Conservation (phyloP, 1,140 invertebrate genomes). For the Drosophila malerkotliana region DNA sequence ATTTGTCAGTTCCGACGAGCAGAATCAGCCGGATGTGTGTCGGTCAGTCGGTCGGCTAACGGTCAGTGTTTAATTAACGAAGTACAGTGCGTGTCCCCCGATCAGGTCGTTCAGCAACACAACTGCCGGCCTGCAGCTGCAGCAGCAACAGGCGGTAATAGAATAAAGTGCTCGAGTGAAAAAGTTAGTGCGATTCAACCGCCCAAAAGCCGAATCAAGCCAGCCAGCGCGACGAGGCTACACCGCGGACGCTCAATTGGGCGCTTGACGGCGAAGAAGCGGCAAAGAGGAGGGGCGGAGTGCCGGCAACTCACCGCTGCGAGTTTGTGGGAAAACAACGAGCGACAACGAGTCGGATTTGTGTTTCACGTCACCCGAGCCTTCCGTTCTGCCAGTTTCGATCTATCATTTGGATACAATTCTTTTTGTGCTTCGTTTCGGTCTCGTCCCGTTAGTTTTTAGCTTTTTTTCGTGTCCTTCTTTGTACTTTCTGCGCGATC, state of each 20-base stretch:
- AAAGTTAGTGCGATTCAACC: neutral
- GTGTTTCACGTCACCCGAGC: conserved; percentile 20
- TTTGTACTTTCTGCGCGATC: conserved; percentile 23
- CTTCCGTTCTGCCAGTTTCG: neutral
- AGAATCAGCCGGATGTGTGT: neutral
- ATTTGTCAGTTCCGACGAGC: neutral
- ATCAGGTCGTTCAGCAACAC: neutral
- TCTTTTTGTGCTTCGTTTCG: conserved; percentile 20
- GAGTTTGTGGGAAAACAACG: no score
- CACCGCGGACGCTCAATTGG: neutral
- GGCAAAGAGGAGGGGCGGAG: neutral
- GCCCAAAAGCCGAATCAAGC: neutral
- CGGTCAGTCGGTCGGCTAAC: neutral
- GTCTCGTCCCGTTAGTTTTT: conserved; percentile 31
- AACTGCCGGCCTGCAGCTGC: neutral
- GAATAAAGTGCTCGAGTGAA: neutral
- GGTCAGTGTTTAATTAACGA: neutral
- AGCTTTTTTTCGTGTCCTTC: conserved; percentile 47
- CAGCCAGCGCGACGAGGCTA: neutral
- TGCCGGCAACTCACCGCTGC: neutral
- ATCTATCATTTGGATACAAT: conserved; percentile 8
- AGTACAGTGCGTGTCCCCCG: neutral
- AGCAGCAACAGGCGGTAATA: neutral
- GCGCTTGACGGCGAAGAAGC: neutral
- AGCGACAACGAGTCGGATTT: conserved; percentile 12